Evolutionary conservation across 2,888 invertebrate genomes (phyloP), one percentile per base, ranked within the genome.

Genomic region (Hedychridium roseum): DNA sequence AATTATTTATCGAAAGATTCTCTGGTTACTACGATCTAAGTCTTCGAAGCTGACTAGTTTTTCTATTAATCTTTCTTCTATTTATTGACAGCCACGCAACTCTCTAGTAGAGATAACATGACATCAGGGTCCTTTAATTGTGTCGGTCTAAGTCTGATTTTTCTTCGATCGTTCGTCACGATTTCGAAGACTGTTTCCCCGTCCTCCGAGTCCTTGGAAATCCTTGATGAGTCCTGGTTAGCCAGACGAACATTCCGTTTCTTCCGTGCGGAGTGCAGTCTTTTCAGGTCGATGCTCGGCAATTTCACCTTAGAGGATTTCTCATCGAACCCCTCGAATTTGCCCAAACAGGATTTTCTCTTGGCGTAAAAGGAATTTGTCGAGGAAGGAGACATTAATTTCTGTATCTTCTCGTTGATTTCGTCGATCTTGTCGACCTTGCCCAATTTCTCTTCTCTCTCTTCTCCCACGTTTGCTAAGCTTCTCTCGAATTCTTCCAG

Each of bases 31-130:
- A 18, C 6, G 26, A 26, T 14, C 32, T 34, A 37, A 39, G 26
- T 26, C 14, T 2, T 15, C n/a, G n/a, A n/a, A n/a, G 6, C 11
- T 38, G n/a, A 20, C 6, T 26, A 18, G 11, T 21, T 9, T 15
- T 21, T 5, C 9, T 32, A 23, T 32, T 27, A 38, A 17, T 7
- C 14, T 40, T 43, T 40, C 49, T 23, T 34, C 16, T 36, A 30
- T 38, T 48, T 59, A 27, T 55, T 42, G 14, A 64, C 45, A 23
- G 52, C 43, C 17, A 70, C 50, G 60, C 69, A 73, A 60, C 68
- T 70, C 28, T 71, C 62, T 15, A 75, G 63, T 52, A 71, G 75
- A 3, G 57, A 64, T 2, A 73, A 34, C 20, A 71, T 71, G 52
- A 60, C 60, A 1, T 61, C 42, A 2, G 73, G 47, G 42, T 71